A percentile compares a stretch with the other conserved stretches of the same genome.
Evolutionary conservation across 1,140 invertebrate species (phyloP).

Genomic region (Cydia pomonella): DNA sequence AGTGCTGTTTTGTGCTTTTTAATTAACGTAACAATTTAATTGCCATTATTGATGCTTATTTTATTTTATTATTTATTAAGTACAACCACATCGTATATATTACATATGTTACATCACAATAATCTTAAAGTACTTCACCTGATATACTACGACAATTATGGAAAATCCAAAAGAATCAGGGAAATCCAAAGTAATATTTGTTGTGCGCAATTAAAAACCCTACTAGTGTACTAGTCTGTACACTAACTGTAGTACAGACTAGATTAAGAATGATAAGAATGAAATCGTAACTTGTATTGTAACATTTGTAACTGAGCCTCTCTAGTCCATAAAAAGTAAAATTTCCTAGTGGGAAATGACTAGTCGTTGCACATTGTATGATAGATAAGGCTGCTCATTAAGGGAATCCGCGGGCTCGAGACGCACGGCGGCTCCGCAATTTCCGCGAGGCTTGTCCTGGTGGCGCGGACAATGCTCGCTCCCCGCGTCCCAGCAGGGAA

Average conservation of each 20-base stretch:
- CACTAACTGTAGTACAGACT: not conserved
- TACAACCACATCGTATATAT: too few species aligned
- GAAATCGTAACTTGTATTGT: not conserved
- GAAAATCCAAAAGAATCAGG: too few species aligned
- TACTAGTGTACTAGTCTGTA: too few species aligned
- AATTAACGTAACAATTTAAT: constrained; percentile 12
- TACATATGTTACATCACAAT: too few species aligned
- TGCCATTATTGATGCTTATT: not conserved
- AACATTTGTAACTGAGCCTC: not conserved
- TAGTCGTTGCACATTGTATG: constrained; percentile 25
- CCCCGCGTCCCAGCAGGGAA: constrained; percentile 54
- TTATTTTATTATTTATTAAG: too few species aligned
- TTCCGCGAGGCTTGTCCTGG: constrained; percentile 32
- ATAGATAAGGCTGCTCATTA: constrained; percentile 29
- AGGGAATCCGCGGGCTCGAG: constrained; percentile 2
- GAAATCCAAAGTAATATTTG: not conserved
- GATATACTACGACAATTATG: too few species aligned
- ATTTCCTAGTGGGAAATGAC: constrained; percentile 38
- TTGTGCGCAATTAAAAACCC: too few species aligned
- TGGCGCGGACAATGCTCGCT: constrained; percentile 47
- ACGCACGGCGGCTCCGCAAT: constrained; percentile 34
- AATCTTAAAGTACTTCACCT: too few species aligned
- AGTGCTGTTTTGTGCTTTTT: not conserved
- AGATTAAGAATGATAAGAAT: constrained; percentile 13
- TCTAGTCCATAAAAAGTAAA: constrained; percentile 24